Evolutionary conservation across 2,113 vertebrate species (phyloP), one percentile per base, ranked within the genome.

Genomic region (Telmatochromis sp.): DNA sequence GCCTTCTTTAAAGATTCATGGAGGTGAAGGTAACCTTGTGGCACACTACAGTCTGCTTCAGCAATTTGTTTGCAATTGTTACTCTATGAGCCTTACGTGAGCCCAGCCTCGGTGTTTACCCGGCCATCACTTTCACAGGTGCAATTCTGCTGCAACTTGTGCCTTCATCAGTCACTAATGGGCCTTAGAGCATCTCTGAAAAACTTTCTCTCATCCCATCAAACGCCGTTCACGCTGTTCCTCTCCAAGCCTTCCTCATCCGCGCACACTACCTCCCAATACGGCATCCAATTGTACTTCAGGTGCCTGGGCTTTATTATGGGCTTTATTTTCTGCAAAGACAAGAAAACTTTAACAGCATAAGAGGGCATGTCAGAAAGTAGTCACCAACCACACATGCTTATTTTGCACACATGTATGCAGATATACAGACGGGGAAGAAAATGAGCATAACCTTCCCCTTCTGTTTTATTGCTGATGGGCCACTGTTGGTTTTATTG

Each of bases 1-100:
- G 82, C 87, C 89, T 94, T 54, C 89, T 95, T 78, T 89, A 95
- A 95, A 93, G 54, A 95, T 96, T 94, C 93, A 96, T 94, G 94
- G 95, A 95, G 94, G 94, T 94, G 92, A 95, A n/a, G 40, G 82
- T 91, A 92, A 94, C 92, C 94, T 94, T 93, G 90, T 90, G 89
- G 75, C 82, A 57, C 75, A 53, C 60, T 83, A 79, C 60, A 57
- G 57, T 73, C 70, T 57, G 87, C 78, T 51, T 84, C 11, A 80
- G 84, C 70, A 17, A 79, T 93, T 81, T 91, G 85, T 80, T 82
- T 82, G 85, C 73, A 35, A 10, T 81, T 90, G 85, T 87, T 80
- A 40, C 57, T 85, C 89, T 9, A 17, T n/a, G 23, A 93, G 79
- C 82, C 51, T 73, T 17, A 79, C 51, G 37, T 75, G 70, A 87